phyloP scores from a whole-genome alignment of 1,140 invertebrate species.

The Thaumatotibia leucotreta region DNA sequence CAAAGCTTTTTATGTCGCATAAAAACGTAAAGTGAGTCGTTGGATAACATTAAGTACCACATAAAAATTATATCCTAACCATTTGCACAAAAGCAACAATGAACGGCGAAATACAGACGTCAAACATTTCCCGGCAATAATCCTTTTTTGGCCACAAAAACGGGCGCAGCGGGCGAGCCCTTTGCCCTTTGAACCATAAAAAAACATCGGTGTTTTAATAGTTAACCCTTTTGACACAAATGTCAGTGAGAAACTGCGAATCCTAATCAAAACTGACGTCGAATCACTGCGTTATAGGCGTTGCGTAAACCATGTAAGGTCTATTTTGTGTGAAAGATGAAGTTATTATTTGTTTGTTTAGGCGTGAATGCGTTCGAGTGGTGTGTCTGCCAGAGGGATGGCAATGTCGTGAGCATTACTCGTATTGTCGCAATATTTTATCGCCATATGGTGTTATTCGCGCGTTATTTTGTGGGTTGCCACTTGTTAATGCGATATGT shows the following conservation, averaged over 20 bases:
- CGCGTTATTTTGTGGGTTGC: constrained; percentile 37
- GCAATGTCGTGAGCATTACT: constrained; percentile 48
- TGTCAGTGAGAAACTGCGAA: constrained; percentile 52
- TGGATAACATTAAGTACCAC: not conserved
- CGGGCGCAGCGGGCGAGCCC: constrained; percentile 54
- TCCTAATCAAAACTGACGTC: constrained; percentile 29
- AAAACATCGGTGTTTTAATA: constrained; percentile 60
- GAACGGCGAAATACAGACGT: constrained; percentile 43
- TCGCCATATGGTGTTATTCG: constrained; percentile 54
- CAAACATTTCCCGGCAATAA: constrained; percentile 48
- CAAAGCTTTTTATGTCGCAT: not conserved
- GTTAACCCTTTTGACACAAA: constrained; percentile 59
- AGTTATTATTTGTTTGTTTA: constrained; percentile 1
- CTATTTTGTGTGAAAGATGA: not conserved
- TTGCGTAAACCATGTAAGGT: not conserved
- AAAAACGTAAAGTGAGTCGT: not conserved
- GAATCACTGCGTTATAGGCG: not conserved
- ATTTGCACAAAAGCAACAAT: constrained; percentile 5
- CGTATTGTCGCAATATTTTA: constrained; percentile 41
- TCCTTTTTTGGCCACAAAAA: constrained; percentile 49
- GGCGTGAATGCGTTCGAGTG: constrained; percentile 7
- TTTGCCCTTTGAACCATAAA: constrained; percentile 66
- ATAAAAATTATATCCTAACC: constrained; percentile 2
- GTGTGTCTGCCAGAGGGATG: constrained; percentile 22
- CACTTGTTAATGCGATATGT: too few species aligned